Conservation (phyloP, 2,888 invertebrate species). For the Melanostoma scalare region DNA sequence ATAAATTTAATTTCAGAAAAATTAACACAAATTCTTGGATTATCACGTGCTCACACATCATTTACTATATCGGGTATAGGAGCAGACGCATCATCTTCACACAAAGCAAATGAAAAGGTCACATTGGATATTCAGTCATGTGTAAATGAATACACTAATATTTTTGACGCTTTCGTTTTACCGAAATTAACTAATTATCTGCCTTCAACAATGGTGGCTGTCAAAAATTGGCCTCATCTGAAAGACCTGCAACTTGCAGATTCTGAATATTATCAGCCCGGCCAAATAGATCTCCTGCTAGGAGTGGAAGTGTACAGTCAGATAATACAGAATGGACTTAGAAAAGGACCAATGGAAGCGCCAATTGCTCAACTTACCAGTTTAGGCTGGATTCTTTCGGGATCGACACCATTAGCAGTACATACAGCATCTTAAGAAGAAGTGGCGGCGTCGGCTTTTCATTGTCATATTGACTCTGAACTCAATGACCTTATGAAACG, state of each 20-base stretch:
- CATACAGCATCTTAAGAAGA: background rate
- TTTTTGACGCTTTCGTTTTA: conserved; percentile 25
- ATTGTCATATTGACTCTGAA: conserved; percentile 28
- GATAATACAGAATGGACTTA: conserved; percentile 26
- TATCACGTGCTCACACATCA: conserved; percentile 21
- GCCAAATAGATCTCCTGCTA: conserved; percentile 18
- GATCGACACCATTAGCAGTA: conserved; percentile 14
- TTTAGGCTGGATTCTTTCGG: conserved; percentile 48
- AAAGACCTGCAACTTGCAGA: conserved; percentile 17
- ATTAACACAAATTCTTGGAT: background rate
- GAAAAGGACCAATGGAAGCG: conserved; percentile 23
- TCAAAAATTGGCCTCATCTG: conserved; percentile 27
- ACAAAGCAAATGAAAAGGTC: conserved; percentile 28
- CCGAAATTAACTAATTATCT: conserved; percentile 20
- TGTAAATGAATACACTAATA: conserved; percentile 7
- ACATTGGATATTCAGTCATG: conserved; percentile 9
- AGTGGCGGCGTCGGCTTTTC: conserved; percentile 2
- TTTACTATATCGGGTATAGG: conserved; percentile 17
- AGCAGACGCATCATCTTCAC: conserved; percentile 24
- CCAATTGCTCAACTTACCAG: conserved; percentile 36
- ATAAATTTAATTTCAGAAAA: conserved; percentile 26
- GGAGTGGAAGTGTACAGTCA: conserved; percentile 29
- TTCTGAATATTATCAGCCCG: conserved; percentile 28
- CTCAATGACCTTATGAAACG: conserved; percentile 8
- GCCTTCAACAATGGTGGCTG: conserved; percentile 19